Evolutionary conservation across 2,113 vertebrate genomes (phyloP), one percentile per base, ranked within the genome.

Genomic region (Conger conger): DNA sequence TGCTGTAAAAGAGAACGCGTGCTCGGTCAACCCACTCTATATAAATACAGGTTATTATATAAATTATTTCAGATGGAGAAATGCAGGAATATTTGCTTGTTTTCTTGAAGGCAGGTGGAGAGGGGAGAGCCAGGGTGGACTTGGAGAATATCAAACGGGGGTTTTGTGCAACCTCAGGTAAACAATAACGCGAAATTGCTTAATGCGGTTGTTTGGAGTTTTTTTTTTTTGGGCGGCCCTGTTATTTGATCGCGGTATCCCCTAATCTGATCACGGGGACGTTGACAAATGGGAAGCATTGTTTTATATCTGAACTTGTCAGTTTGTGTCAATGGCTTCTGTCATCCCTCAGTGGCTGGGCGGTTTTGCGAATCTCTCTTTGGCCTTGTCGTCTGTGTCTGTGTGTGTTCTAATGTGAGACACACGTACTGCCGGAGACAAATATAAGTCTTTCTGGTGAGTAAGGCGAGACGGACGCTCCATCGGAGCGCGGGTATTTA

Each of bases 401-500:
- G n/a, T 38, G 23, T 30, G 11, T 35, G 50, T 53, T 85, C 16
- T 36, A 78, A 82, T 57, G 27, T 23, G 23, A 73, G 63, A 78
- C 45, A 78, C 20, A 82, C 17, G 73, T 8, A 33, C 63, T 33
- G 63, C 15, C 1, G 73, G 38, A 85, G 83, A 82, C 30, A 81
- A 82, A 87, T 42, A 87, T 42, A 77, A 33, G 76, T 36, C 78
- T 42, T 38, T 68, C 33, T 80, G 60, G 60, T 80, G 36, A 17
- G 23, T 37, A 80, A 27, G 50, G 38, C 13, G 16, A n/a, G 53
- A 81, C 35, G 35, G 40, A 76, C 76, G 37, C 77, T 83, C 84
- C 38, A 63, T 87, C 86, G 82, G 50, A 42, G 53, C 82, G 80
- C 15, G 20, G 36, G 42, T 77, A 76, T 84, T 87, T 84, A 81